A percentile compares a stretch with the other conserved stretches of the same genome.
These are phyloP conservation scores for Intellagama lesueurii DNA, from an alignment of 2,797 vertebrate species.

Conservation along the genomic window DNA sequence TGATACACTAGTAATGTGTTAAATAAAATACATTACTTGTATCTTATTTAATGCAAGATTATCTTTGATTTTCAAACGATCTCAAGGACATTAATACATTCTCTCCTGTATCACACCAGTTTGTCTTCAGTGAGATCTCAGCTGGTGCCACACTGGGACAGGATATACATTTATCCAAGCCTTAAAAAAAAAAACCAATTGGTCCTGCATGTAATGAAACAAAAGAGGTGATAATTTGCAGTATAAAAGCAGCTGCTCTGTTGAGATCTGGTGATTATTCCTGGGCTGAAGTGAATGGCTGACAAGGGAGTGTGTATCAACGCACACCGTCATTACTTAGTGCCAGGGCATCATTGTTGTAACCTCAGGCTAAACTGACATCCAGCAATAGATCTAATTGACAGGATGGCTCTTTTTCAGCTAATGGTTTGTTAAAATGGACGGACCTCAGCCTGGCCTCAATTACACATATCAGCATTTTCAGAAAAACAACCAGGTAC, in stretches of 20 bases:
- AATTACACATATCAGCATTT: slow-evolving; percentile 54
- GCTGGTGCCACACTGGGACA: slow-evolving; percentile 34
- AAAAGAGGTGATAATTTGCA: slow-evolving; percentile 56
- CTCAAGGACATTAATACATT: slow-evolving; percentile 48
- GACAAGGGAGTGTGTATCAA: slow-evolving; percentile 35
- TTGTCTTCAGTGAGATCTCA: slow-evolving; percentile 55
- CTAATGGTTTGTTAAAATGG: slow-evolving; percentile 51
- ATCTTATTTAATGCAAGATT: neutral
- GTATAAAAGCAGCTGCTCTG: slow-evolving; percentile 66
- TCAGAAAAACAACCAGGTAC: slow-evolving; percentile 34
- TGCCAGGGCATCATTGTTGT: slow-evolving; percentile 5
- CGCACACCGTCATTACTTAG: slow-evolving; percentile 29
- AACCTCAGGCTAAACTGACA: slow-evolving; percentile 40
- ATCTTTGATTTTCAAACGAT: neutral
- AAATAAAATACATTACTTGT: too few relatives aligned
- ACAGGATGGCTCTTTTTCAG: slow-evolving; percentile 53
- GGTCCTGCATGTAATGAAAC: slow-evolving; percentile 56
- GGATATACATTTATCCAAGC: slow-evolving; percentile 51
- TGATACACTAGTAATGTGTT: too few relatives aligned
- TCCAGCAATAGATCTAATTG: slow-evolving; percentile 58
- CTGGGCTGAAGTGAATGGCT: slow-evolving; percentile 56
- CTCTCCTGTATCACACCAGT: neutral
- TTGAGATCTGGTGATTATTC: slow-evolving; percentile 61
- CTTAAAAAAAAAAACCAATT: slow-evolving; percentile 37
- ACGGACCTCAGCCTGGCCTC: slow-evolving; percentile 62